These are phyloP conservation scores for Zygaena filipendulae DNA, from an alignment of 2,888 invertebrate genomes.

Conservation along the genomic window DNA sequence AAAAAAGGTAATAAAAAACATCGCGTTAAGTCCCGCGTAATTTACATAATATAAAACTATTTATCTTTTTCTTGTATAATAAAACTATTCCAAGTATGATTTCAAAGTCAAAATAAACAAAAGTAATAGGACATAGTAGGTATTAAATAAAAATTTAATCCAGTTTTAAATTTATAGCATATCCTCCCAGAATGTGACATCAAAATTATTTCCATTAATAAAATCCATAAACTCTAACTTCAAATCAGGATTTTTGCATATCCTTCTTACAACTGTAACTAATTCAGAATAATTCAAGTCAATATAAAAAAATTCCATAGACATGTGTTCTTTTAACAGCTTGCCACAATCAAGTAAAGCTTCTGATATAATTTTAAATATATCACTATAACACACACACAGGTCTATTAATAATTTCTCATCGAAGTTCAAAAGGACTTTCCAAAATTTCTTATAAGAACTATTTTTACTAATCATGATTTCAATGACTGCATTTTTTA, in stretches of 20 bases:
- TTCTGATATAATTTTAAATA: conserved; percentile 34
- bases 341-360: conserved; percentile 49
- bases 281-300: conserved; percentile 64
- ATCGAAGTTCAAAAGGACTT: conserved; percentile 29
- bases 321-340: conserved; percentile 39
- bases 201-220: conserved; percentile 44
- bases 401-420: conserved; percentile 31
- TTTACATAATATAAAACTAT: neutral
- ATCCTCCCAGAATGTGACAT: conserved; percentile 48
- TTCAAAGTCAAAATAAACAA: too few species aligned
- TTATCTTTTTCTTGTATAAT: conserved; percentile 1
- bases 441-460: conserved; percentile 39
- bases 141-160: too few species aligned
- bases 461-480: conserved; percentile 28
- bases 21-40: too few species aligned
- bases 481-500: conserved; percentile 20
- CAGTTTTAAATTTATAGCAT: too few species aligned
- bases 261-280: conserved; percentile 36
- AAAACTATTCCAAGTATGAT: conserved; percentile 9
- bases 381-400: conserved; percentile 33
- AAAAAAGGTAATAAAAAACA: too few species aligned
- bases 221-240: conserved; percentile 47
- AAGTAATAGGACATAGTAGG: too few species aligned
- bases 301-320: conserved; percentile 45
- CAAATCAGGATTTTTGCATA: conserved; percentile 42